Evolutionary conservation across 2,888 invertebrate genomes (phyloP).

Genomic region (Caenorhabditis sp.): DNA sequence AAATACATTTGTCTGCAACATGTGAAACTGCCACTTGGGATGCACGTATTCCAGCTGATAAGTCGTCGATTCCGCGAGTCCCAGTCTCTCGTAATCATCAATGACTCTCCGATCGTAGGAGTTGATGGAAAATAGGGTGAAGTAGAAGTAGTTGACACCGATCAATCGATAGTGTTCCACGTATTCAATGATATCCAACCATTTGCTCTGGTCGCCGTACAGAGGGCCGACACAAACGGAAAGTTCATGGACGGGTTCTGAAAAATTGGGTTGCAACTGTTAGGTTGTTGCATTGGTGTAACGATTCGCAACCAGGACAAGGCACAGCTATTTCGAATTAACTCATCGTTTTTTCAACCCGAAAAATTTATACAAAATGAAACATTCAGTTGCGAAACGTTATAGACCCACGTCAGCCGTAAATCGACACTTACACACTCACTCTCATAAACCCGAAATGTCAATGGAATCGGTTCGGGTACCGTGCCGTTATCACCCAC

Average conservation of each 20-base stretch:
- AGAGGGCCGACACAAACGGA: constrained; percentile 40
- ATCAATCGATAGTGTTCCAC: constrained; percentile 28
- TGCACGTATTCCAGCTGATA: constrained; percentile 33
- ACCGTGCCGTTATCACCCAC: not conserved
- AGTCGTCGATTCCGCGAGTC: constrained; percentile 29
- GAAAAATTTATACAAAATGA: no score
- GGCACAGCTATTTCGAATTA: no score
- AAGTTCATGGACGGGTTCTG: constrained; percentile 40
- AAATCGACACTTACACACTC: no score
- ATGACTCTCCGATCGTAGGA: constrained; percentile 9
- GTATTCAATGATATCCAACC: constrained; percentile 30
- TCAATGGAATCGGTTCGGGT: not conserved
- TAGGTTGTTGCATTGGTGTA: no score
- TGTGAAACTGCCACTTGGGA: constrained; percentile 32
- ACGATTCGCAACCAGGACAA: no score
- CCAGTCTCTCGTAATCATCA: constrained; percentile 33
- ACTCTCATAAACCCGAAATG: not conserved
- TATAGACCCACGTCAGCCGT: no score
- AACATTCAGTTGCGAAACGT: no score
- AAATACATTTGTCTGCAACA: constrained; percentile 39
- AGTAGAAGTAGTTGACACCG: constrained; percentile 42
- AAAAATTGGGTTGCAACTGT: no score
- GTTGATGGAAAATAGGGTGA: constrained; percentile 35
- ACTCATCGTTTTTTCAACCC: no score
- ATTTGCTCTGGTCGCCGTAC: constrained; percentile 35